These are phyloP conservation scores for Diploptera punctata DNA, from an alignment of 2,888 invertebrate genomes.

Conservation along the genomic window DNA sequence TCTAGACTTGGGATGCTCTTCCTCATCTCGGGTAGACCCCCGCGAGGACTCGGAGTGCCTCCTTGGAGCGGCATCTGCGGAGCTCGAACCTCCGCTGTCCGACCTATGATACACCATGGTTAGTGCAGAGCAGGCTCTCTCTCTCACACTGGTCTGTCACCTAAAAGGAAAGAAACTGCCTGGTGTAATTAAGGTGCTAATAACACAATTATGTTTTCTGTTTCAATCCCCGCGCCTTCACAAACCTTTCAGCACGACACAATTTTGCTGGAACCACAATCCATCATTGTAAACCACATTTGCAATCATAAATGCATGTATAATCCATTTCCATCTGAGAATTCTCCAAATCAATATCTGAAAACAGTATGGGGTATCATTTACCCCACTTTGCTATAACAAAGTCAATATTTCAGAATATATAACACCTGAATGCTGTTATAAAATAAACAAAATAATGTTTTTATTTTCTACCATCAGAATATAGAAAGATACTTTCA, in stretches of 20 bases:
- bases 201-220: slow-evolving; percentile 17
- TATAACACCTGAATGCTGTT: too few species aligned
- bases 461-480: neutral
- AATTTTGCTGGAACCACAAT: slow-evolving; percentile 37
- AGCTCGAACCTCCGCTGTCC: slow-evolving; percentile 36
- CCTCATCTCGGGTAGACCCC: slow-evolving; percentile 29
- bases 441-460: neutral
- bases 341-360: too few species aligned
- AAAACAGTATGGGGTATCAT: neutral
- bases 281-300: slow-evolving; percentile 42
- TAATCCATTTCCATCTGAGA: neutral
- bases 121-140: slow-evolving; percentile 22
- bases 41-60: slow-evolving; percentile 23
- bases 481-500: neutral
- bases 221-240: slow-evolving; percentile 8
- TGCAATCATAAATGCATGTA: neutral
- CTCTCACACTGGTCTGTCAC: slow-evolving; percentile 37
- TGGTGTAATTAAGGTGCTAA: slow-evolving; percentile 44
- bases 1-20: slow-evolving; percentile 23
- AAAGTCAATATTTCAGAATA: too few species aligned
- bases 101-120: slow-evolving; percentile 49
- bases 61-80: slow-evolving; percentile 26
- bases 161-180: slow-evolving; percentile 45
- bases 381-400: neutral
- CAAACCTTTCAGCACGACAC: slow-evolving; percentile 17